Base-by-base conservation (phyloP, 2,113 vertebrate species). In the Motacilla alba region DNA sequence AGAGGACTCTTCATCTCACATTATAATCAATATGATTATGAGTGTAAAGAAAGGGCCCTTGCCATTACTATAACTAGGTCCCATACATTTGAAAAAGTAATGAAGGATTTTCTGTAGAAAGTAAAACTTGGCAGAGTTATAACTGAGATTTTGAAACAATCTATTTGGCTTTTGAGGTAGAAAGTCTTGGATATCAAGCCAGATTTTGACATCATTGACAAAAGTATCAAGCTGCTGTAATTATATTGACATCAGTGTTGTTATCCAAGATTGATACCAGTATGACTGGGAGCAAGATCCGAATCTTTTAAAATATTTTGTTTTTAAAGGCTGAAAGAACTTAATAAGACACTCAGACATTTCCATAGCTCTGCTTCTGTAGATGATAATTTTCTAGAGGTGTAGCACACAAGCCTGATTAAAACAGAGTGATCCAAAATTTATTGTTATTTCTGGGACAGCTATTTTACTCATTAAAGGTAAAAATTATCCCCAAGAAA, bases 21-120 rank as follows among this genome's bases (percentile, higher is more conserved):
- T 85, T 87, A 87, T 93, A 94, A 95, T 94, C 96, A 86, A 93
- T 96, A 89, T 73, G 78, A 95, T 75, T 92, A 90, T 47, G 75
- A 95, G 64, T 26, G 44, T 84, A 94, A 96, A 93, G 67, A 78
- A 96, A 94, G 90, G 78, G 62, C 62, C 93, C 60, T 75, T 94
- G 85, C 74, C 46, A 73, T 77, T 83, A 41, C 70, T 80, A 1
- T 60, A 80, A 67, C 26, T 53, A 53, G n/a, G 41, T 94, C 68
- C 58, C 56, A 87, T 41, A 84, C 85, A 94, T 72, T 72, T 92
- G 73, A 52, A 90, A 81, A 90, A 62, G 50, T 26, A 86, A 81
- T 37, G 41, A 41, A 83, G 81, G 58, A 46, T 78, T 78, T 87
- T 88, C 47, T 49, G 41, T 13, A 68, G 67, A 62, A 90, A 75